A percentile compares a stretch with the other conserved stretches of the same genome.
These are phyloP conservation scores for Euplexia lucipara DNA, from an alignment of 2,888 invertebrate genomes.

Conservation along the genomic window DNA sequence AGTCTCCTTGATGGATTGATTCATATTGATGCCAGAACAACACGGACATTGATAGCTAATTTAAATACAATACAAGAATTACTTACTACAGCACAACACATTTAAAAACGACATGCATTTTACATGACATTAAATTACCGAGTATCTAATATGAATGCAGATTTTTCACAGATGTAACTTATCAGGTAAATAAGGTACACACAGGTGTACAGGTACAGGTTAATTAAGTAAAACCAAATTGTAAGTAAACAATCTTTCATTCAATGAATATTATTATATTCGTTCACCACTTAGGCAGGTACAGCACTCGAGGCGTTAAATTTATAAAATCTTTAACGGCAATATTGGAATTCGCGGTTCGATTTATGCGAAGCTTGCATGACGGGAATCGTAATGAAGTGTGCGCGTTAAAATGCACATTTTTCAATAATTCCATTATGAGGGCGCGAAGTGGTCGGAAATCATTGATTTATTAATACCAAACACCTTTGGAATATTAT, in stretches of 20 bases:
- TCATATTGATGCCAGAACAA: constrained; percentile 49
- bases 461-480: constrained; percentile 67
- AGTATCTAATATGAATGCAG: constrained; percentile 20
- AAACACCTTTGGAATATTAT: constrained; percentile 62
- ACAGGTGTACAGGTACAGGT: no score
- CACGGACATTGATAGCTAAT: constrained; percentile 29
- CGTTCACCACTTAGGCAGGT: constrained; percentile 52
- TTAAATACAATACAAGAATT: constrained; percentile 53
- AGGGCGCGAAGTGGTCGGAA: constrained; percentile 60
- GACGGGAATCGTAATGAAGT: constrained; percentile 73
- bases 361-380: constrained; percentile 67
- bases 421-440: constrained; percentile 72
- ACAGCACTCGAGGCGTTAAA: constrained; percentile 62
- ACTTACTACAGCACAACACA: constrained; percentile 37
- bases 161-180: constrained; percentile 11
- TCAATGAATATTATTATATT: constrained; percentile 55
- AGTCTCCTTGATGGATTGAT: constrained; percentile 36
- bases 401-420: constrained; percentile 72
- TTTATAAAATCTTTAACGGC: constrained; percentile 71
- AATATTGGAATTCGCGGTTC: constrained; percentile 71
- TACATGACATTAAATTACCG: constrained; percentile 15
- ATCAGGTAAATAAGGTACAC: no score
- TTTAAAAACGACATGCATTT: constrained; percentile 14
- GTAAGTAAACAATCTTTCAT: constrained; percentile 39
- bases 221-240: constrained; percentile 10